phyloP scores from a whole-genome alignment of 2,113 vertebrate species.

The Lagopus leucura region DNA sequence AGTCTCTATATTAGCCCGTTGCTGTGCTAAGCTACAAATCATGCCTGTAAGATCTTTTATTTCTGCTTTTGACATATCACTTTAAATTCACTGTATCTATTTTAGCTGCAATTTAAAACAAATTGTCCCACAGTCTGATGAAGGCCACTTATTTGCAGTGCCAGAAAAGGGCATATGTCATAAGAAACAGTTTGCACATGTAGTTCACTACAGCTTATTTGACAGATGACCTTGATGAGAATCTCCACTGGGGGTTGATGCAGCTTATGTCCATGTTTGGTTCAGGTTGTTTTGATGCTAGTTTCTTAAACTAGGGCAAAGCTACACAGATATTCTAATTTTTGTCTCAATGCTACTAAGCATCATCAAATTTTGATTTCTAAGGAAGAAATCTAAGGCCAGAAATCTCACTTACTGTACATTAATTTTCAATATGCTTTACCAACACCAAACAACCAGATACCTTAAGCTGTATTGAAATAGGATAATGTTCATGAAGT shows the following conservation, averaged over 20 bases:
- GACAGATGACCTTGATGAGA: constrained; percentile 59
- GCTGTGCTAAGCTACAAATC: constrained; percentile 53
- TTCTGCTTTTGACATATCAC: constrained; percentile 53
- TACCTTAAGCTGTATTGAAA: not conserved
- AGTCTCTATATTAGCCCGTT: constrained; percentile 1
- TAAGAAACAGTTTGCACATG: constrained; percentile 39
- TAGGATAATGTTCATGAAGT: not conserved
- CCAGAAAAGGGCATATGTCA: constrained; percentile 50
- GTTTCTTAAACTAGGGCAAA: constrained; percentile 60
- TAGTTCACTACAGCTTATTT: constrained; percentile 39
- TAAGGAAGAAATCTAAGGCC: constrained; percentile 20
- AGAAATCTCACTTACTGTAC: not conserved
- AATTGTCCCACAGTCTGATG: constrained; percentile 54
- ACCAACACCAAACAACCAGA: not conserved
- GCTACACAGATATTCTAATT: constrained; percentile 50
- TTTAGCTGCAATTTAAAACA: constrained; percentile 67
- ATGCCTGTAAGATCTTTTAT: constrained; percentile 14
- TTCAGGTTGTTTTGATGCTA: constrained; percentile 62
- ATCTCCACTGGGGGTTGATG: constrained; percentile 46
- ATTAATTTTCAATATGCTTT: not conserved
- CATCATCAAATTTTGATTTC: constrained; percentile 34
- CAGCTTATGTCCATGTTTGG: constrained; percentile 53
- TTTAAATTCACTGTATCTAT: constrained; percentile 56
- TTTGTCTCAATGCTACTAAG: constrained; percentile 12
- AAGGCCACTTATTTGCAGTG: constrained; percentile 48